A percentile compares a stretch with the other conserved stretches of the same genome.
These are phyloP conservation scores for Lutraria lutraria DNA, from an alignment of 2,888 invertebrate species.

Conservation along the genomic window DNA sequence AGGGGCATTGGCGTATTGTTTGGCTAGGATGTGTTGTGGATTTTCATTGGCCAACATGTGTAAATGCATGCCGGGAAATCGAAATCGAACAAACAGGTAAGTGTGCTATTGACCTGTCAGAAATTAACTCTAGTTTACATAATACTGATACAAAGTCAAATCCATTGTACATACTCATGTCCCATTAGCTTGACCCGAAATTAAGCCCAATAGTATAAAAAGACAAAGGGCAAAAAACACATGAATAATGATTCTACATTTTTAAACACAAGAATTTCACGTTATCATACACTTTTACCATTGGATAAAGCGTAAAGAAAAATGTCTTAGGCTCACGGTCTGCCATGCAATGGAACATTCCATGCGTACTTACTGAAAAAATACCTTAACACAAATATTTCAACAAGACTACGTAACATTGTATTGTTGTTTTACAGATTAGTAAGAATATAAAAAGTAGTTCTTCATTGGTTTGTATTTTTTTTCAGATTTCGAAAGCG, in stretches of 20 bases:
- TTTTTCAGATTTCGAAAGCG: slow-evolving; percentile 3
- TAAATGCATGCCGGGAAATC: slow-evolving; percentile 3
- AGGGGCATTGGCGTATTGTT: slow-evolving; percentile 41
- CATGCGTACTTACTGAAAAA: neutral
- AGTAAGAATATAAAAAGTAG: neutral
- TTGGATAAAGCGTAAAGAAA: neutral
- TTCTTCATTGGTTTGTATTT: neutral
- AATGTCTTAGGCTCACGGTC: neutral
- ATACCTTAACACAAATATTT: neutral
- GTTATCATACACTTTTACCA: too few species aligned
- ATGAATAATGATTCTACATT: too few species aligned
- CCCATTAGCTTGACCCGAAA: neutral
- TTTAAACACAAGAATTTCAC: too few species aligned
- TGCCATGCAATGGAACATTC: neutral
- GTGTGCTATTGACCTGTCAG: neutral
- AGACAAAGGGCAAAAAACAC: neutral
- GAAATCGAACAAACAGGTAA: neutral
- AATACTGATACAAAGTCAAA: too few species aligned
- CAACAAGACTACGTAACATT: neutral
- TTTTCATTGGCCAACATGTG: slow-evolving; percentile 2
- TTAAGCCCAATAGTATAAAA: neutral
- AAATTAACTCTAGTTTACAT: neutral
- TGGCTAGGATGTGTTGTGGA: slow-evolving; percentile 35
- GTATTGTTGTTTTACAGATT: neutral
- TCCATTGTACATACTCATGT: neutral